Evolutionary conservation across 1,140 invertebrate species (phyloP).

Genomic region (Drosophila ambigua): DNA sequence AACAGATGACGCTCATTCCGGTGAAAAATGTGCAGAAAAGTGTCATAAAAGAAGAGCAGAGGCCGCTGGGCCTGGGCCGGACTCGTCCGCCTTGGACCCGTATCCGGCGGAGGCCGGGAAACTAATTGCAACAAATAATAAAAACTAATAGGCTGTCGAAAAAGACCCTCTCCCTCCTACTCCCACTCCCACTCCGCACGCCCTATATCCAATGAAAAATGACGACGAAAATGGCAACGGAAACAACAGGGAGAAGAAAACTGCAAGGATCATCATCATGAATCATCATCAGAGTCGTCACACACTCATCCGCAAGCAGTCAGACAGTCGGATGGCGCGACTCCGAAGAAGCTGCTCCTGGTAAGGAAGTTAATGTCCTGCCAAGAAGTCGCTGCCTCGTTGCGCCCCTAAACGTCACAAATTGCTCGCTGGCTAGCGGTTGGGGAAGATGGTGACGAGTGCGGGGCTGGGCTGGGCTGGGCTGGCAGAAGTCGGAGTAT

Average conservation of each 20-base stretch:
- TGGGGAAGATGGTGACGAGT: background rate
- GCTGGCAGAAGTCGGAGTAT: too few relatives aligned
- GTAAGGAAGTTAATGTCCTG: constrained; percentile 77
- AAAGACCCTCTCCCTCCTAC: constrained; percentile 23
- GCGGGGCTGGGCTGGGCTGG: too few relatives aligned
- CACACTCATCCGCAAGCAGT: constrained; percentile 38
- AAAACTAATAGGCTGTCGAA: constrained; percentile 82
- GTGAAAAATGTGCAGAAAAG: constrained; percentile 76
- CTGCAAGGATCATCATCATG: constrained; percentile 80
- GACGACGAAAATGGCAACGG: constrained; percentile 57
- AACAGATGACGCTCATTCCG: constrained; percentile 77
- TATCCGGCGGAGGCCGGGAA: constrained; percentile 44
- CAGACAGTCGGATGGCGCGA: constrained; percentile 43
- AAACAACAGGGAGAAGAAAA: constrained; percentile 31
- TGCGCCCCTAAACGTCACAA: constrained; percentile 78
- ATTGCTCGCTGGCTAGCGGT: constrained; percentile 48
- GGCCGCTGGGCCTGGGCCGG: background rate
- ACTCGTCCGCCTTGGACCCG: background rate
- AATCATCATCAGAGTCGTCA: constrained; percentile 77
- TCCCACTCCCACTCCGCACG: constrained; percentile 13
- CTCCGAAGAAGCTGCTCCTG: constrained; percentile 45
- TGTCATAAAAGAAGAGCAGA: constrained; percentile 63
- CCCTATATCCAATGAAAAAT: constrained; percentile 63
- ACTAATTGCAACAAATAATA: constrained; percentile 82
- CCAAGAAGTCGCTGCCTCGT: constrained; percentile 79